A percentile compares a stretch with the other conserved stretches of the same genome.
phyloP scores from a whole-genome alignment of 1,140 invertebrate genomes.

The Drosophila rufa region DNA sequence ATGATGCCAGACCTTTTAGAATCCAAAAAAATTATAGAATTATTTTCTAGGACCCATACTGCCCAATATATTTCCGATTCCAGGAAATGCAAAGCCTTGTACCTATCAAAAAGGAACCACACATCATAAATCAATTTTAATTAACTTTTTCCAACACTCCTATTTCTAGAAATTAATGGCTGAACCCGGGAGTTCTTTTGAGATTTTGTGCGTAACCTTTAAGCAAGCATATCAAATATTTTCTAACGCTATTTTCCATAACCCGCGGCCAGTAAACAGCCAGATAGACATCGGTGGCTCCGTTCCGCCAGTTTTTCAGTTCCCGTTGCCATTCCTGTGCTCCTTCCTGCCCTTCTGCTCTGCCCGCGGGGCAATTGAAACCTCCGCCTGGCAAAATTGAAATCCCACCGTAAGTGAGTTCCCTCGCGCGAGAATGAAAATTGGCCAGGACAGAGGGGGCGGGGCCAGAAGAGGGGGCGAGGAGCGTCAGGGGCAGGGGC shows the following conservation, averaged over 20 bases:
- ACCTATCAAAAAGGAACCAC: background rate
- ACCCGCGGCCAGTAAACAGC: constrained; percentile 55
- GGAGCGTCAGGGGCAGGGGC: constrained; percentile 5
- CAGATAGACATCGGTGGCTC: constrained; percentile 47
- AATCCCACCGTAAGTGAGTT: constrained; percentile 75
- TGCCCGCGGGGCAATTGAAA: constrained; percentile 73
- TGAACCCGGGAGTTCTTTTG: constrained; percentile 12
- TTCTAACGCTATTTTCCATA: constrained; percentile 43
- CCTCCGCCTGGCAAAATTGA: constrained; percentile 64
- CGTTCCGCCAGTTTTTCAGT: constrained; percentile 28
- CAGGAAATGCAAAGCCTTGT: background rate
- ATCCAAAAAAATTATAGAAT: too few relatives aligned
- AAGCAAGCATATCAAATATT: constrained; percentile 34
- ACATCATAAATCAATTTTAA: constrained; percentile 8
- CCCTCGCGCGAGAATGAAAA: constrained; percentile 67
- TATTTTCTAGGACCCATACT: too few relatives aligned
- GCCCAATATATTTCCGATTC: background rate
- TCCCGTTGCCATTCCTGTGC: constrained; percentile 12
- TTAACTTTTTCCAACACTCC: constrained; percentile 1
- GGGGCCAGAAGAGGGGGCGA: background rate
- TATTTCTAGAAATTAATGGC: background rate
- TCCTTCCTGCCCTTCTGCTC: constrained; percentile 44
- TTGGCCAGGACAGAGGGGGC: constrained; percentile 35
- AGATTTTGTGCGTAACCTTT: constrained; percentile 38
- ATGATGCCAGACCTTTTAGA: too few relatives aligned